Percentiles rank a stretch among this genome's conserved stretches.
Evolutionary conservation across 1,140 invertebrate species (phyloP).

Genomic region (Harpegnathos saltator): DNA sequence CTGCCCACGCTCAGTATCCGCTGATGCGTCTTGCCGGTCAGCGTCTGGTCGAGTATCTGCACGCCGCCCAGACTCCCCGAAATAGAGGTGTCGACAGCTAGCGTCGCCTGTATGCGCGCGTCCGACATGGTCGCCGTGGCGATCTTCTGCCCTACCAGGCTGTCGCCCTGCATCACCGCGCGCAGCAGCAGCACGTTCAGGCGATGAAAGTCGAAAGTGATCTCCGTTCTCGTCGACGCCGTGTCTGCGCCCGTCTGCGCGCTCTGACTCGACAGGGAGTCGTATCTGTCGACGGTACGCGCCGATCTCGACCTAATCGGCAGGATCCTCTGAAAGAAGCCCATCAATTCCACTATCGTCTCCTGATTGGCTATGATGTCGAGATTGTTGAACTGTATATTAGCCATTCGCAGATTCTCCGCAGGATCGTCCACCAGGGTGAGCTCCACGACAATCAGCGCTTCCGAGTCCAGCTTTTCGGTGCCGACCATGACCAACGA

Average conservation of each 20-base stretch:
- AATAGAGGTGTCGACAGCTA: conserved; percentile 89
- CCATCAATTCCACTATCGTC: conserved; percentile 96
- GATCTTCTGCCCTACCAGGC: conserved; percentile 93
- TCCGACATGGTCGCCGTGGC: conserved; percentile 96
- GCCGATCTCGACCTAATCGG: conserved; percentile 83
- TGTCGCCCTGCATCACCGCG: conserved; percentile 91
- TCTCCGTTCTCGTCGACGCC: conserved; percentile 88
- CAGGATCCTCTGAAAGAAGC: conserved; percentile 92
- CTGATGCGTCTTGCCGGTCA: conserved; percentile 93
- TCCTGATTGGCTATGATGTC: conserved; percentile 99
- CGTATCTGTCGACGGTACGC: conserved; percentile 75
- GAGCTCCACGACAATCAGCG: conserved; percentile 94
- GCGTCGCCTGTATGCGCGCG: conserved; percentile 95
- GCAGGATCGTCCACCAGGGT: conserved; percentile 88
- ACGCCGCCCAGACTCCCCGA: conserved; percentile 95
- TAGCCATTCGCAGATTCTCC: conserved; percentile 91
- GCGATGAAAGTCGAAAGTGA: conserved; percentile 96
- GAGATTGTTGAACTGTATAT: conserved; percentile 96
- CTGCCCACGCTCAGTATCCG: conserved; percentile 94
- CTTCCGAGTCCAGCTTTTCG: conserved; percentile 90
- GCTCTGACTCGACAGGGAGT: conserved; percentile 78
- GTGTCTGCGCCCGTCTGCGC: conserved; percentile 66
- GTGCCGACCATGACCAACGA: conserved; percentile 78
- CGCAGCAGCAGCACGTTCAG: conserved; percentile 95
- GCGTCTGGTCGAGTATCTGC: conserved; percentile 95